Evolutionary conservation across 2,888 invertebrate species (phyloP), one percentile per base, ranked within the genome.

Genomic region (Drosophila barbarae): DNA sequence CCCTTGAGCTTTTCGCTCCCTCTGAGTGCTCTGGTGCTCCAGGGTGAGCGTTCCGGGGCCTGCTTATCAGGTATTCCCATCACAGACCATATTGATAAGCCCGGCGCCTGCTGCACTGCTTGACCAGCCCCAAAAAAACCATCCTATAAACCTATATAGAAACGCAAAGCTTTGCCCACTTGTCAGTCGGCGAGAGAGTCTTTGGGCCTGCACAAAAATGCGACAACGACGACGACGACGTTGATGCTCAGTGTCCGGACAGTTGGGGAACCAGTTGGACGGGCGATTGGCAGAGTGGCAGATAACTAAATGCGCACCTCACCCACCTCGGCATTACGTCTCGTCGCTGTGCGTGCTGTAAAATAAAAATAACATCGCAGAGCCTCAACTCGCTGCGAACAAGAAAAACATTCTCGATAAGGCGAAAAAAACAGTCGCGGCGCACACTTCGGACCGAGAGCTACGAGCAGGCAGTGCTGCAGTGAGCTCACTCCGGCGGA

Each of bases 251-350:
- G 61, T 70, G 47, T 52, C 38, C 50, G 61, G 60, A 34, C 64
- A 63, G 55, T 69, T 53, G 60, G 64, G 74, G 74, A 84, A 84
- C 71, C 79, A 60, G 78, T 74, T 80, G 47, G 82, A 61, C 61
- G 42, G 60, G 53, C 59, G 32, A 50, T 55, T 72, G 78, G 65
- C 75, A 77, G 63, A 61, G 30, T 34, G 51, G 34, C 47, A 64
- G 78, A 70, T 65, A 59, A 58, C 61, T 65, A 55, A 58, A 57
- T 60, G 64, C 63, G 56, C 55, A 59, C 64, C 71, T 55, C 28
- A 39, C 70, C 61, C 67, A 69, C 69, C 69, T 67, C 54, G 67
- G 46, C 13, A 47, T 38, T 39, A 15, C 57, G 36, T 53, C 23
- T 38, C 13, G 38, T 15, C 13, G 38, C 13, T 39, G 57, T 47